Evolutionary conservation across 2,113 vertebrate genomes (phyloP), one percentile per base, ranked within the genome.

Genomic region (Sorex araneus): DNA sequence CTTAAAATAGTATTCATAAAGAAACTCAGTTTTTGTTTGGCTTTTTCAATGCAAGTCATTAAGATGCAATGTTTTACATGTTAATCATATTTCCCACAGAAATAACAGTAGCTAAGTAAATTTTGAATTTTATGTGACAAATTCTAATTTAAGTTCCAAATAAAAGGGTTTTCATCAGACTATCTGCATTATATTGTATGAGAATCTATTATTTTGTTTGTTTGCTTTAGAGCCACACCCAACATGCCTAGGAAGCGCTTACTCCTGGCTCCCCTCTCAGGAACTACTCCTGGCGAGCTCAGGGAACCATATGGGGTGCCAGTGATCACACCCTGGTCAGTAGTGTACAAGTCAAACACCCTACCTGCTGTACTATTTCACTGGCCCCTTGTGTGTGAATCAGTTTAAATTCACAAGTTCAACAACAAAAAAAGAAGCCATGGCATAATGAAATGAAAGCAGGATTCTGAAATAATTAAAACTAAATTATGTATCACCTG

Each of bases 401-500:
- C 70, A 87, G 69, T 34, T 95, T 78, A 90, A 88, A 94, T 77
- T 93, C 54, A 92, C 1, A 18, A 92, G 7, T 25, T 90, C 45
- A 88, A 79, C 28, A 89, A 92, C 66, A 83, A 78, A 93, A 78
- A 85, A 34, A 27, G 79, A 11, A 94, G 50, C 91, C 15, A 92
- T 71, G 78, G 74, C 73, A 34, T 15, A 80, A 3, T 69, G 47
- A 95, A 89, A 90, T 43, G 67, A 89, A 60, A 94, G 66, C 0
- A 70, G 32, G 23, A 83, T 85, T 21, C 80, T 79, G 88, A 77
- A 93, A 87, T 81, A 50, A 47, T 76, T 50, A 71, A 89, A 81
- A 45, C 9, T 47, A 43, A 87, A 87, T 63, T 40, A 91, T 43
- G 3, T 8, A 86, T 54, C 69, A 89, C 99, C 99, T 98, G 99